These are phyloP conservation scores for Microcebus griseorufus DNA, from an alignment of 2,113 vertebrate species.

Conservation along the genomic window DNA sequence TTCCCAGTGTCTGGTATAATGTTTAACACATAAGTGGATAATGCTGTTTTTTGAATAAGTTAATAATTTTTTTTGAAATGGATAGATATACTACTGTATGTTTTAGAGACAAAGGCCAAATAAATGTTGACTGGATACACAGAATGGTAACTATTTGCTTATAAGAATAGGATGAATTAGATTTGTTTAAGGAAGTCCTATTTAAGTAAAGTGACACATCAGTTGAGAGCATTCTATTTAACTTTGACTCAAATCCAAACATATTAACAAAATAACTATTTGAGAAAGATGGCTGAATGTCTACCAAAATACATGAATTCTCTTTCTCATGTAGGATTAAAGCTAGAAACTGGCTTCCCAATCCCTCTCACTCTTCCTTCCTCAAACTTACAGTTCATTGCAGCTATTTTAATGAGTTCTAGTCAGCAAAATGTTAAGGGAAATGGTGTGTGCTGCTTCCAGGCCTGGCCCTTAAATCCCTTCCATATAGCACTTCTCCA, in stretches of 20 bases:
- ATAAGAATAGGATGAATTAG: not conserved
- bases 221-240: not conserved
- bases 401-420: not conserved
- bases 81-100: not conserved
- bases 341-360: not conserved
- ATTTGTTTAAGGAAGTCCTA: not conserved
- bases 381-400: not conserved
- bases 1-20: not conserved
- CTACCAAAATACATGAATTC: not conserved
- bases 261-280: not conserved
- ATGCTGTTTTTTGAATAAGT: not conserved
- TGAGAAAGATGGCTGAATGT: not conserved
- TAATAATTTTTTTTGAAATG: not conserved
- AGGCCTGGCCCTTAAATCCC: not conserved
- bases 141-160: conserved; percentile 16
- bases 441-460: not conserved
- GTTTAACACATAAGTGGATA: not conserved
- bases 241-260: conserved; percentile 1
- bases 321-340: not conserved
- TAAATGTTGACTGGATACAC: not conserved
- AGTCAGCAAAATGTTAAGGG: not conserved
- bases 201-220: not conserved
- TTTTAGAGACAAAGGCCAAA: not conserved
- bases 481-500: not conserved
- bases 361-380: not conserved